A percentile compares a stretch with the other conserved stretches of the same genome.
Evolutionary conservation across 1,140 invertebrate species (phyloP).

Genomic region (Drosophila funebris): DNA sequence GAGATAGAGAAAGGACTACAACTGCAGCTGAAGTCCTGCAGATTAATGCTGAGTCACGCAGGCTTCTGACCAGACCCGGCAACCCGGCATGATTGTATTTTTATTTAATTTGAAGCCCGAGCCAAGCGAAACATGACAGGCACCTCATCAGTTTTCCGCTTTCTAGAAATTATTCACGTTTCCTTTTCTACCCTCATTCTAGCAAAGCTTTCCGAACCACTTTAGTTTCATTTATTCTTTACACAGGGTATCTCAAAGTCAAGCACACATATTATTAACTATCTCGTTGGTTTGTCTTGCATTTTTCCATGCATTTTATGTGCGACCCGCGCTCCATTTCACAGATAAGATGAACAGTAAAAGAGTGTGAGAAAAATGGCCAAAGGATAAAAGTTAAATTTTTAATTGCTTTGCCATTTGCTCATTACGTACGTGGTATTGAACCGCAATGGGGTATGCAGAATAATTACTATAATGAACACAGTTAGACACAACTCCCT

Average conservation of each 20-base stretch:
- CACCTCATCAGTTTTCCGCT: conserved; percentile 15
- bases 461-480: conserved; percentile 16
- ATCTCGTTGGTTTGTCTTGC: conserved; percentile 22
- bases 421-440: conserved; percentile 57
- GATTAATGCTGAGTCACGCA: conserved; percentile 59
- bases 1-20: not conserved
- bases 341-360: not conserved
- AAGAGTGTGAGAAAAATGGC: conserved; percentile 12
- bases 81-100: conserved; percentile 63
- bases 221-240: not conserved
- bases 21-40: conserved; percentile 43
- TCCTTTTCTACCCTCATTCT: too few species aligned
- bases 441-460: not conserved
- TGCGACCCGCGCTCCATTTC: not conserved
- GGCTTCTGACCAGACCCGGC: conserved; percentile 1
- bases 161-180: not conserved
- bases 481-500: not conserved
- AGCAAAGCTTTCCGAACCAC: not conserved
- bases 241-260: conserved; percentile 2
- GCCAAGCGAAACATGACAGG: conserved; percentile 18
- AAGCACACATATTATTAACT: not conserved
- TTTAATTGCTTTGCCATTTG: conserved; percentile 71
- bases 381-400: conserved; percentile 50
- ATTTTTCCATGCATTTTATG: conserved; percentile 20
- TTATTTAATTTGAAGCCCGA: conserved; percentile 63